Conservation (phyloP, 2,888 invertebrate species). For the Aquatica leii region DNA sequence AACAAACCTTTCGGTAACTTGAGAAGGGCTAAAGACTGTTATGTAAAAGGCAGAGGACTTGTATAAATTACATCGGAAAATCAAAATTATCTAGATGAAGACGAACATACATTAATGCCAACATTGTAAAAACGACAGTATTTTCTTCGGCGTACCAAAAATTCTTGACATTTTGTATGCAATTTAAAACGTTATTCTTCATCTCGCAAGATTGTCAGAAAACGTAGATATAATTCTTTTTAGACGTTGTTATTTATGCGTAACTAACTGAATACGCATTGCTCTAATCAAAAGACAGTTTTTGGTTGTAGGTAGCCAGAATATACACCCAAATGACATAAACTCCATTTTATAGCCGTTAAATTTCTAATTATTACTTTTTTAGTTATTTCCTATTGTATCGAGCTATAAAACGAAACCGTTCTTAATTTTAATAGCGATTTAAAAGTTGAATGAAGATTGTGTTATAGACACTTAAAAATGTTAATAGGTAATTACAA, state of each 20-base stretch:
- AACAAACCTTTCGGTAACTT: constrained; percentile 31
- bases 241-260: not conserved
- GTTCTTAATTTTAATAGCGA: too few species aligned
- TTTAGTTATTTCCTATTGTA: not conserved
- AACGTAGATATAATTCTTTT: constrained; percentile 13
- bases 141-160: constrained; percentile 20
- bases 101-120: constrained; percentile 29
- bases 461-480: too few species aligned
- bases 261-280: too few species aligned
- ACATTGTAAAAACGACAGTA: constrained; percentile 16
- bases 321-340: not conserved
- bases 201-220: constrained; percentile 14
- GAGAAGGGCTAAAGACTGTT: constrained; percentile 32
- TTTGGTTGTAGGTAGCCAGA: not conserved
- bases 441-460: too few species aligned
- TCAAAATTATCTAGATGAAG: constrained; percentile 34
- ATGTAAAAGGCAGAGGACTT: constrained; percentile 26
- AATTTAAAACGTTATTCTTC: constrained; percentile 28
- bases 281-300: too few species aligned
- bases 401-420: not conserved
- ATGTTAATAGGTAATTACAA: too few species aligned
- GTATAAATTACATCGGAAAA: constrained; percentile 31
- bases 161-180: constrained; percentile 28
- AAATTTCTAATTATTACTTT: constrained; percentile 9
- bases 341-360: constrained; percentile 6